Evolutionary conservation across 2,797 vertebrate species (phyloP).

Genomic region (Rhodeus uyekii): DNA sequence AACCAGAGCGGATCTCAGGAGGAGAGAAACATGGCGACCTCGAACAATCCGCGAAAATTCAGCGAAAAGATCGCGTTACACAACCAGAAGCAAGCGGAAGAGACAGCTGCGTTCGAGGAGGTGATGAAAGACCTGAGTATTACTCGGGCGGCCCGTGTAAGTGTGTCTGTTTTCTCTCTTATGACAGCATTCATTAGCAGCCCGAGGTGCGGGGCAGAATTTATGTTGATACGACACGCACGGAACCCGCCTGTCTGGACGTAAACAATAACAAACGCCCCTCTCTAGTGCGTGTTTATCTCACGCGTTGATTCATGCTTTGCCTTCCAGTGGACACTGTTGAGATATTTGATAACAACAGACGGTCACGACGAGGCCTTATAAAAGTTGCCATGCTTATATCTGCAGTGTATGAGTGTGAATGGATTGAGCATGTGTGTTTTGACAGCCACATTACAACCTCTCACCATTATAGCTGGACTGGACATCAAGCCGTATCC

Average conservation of each 20-base stretch:
- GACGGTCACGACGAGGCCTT: conserved; percentile 45
- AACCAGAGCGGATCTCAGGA: conserved; percentile 66
- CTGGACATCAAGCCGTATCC: conserved; percentile 18
- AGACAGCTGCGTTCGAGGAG: conserved; percentile 95
- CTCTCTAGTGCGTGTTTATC: conserved; percentile 14
- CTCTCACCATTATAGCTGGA: conserved; percentile 10
- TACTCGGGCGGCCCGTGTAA: conserved; percentile 93
- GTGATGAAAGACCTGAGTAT: conserved; percentile 97
- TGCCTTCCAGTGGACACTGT: background rate
- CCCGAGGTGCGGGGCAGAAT: conserved; percentile 61
- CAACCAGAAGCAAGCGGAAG: conserved; percentile 96
- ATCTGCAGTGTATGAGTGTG: conserved; percentile 27
- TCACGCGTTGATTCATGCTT: background rate
- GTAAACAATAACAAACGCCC: conserved; percentile 83
- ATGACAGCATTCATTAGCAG: conserved; percentile 18
- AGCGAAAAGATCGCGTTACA: conserved; percentile 98
- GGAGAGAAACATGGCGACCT: conserved; percentile 96
- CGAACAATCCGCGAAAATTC: conserved; percentile 98
- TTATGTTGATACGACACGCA: conserved; percentile 56
- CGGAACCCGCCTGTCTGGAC: conserved; percentile 60
- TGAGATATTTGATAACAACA: conserved; percentile 11
- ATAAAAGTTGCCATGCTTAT: conserved; percentile 37
- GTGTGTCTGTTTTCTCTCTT: conserved; percentile 52
- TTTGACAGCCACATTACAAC: conserved; percentile 61
- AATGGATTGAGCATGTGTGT: conserved; percentile 63